Conservation (phyloP, 2,888 invertebrate species). For the Antheraea assamensis region DNA sequence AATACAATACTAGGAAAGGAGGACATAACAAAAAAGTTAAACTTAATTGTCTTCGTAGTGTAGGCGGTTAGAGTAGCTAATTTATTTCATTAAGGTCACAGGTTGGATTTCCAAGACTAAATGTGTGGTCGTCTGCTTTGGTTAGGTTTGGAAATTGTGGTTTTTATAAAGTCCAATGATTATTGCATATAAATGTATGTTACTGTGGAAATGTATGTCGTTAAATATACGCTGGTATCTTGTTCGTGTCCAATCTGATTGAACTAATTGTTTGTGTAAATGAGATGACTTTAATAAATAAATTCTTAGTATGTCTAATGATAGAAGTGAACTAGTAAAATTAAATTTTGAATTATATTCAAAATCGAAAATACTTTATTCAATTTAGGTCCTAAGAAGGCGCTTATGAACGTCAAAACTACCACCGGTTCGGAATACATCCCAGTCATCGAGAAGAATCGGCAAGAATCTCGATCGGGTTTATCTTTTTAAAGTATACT, state of each 20-base stretch:
- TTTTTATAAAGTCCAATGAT: neutral
- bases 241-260: neutral
- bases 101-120: neutral
- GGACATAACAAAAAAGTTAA: neutral
- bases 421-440: too few relatives aligned
- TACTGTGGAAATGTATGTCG: neutral
- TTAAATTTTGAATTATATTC: too few relatives aligned
- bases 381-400: too few relatives aligned
- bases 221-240: neutral
- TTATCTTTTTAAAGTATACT: too few relatives aligned
- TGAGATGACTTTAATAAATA: neutral
- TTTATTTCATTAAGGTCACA: neutral
- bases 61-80: neutral
- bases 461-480: too few relatives aligned
- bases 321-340: too few relatives aligned
- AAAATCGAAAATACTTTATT: too few relatives aligned
- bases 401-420: too few relatives aligned
- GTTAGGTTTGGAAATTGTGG: neutral
- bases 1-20: neutral
- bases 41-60: neutral
- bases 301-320: neutral
- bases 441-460: too few relatives aligned
- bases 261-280: neutral
- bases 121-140: neutral
- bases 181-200: neutral